Base-by-base conservation (phyloP, 1,140 invertebrate species). In the Cryptotermes secundus region DNA sequence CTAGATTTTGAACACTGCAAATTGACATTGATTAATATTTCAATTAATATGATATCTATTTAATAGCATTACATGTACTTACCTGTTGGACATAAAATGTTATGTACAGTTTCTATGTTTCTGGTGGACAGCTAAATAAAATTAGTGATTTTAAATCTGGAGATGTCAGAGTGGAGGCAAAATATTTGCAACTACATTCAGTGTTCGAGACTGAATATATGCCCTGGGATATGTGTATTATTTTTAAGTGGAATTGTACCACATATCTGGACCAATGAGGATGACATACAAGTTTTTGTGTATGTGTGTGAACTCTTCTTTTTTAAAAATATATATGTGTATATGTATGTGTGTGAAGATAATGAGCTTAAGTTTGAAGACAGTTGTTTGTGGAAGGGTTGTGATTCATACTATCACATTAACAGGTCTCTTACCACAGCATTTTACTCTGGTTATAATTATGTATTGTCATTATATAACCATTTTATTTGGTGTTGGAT, bases 401-500 rank as follows among this genome's bases (percentile, higher is more conserved):
- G 59, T 72, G 59, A 72, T 31, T 26, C 16, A 16, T n/a, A 72
- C 7, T 72, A n/a, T 72, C 59, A n/a, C 59, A 72, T 72, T 31
- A 72, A 7, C 14, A 14, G 6, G 59, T 72, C 31, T 31, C 59
- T 72, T 72, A 72, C n/a, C 26, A 12, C 14, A 6, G 26, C 59
- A 72, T 26, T 3, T n/a, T 72, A n/a, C 0, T 31, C 16, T 31
- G 26, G n/a, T n/a, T 72, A 72, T 59, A 59, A 59, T 72, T 72
- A 72, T 72, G n/a, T 72, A 31, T 72, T 31, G 4, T 72, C 59
- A 72, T 72, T 72, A 72, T 72, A 72, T 72, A 16, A 72, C n/a
- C n/a, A 31, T 72, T 72, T 72, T 72, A 72, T 72, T 72, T 72
- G 59, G 59, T 72, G 59, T n/a, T 72, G 59, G 59, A 72, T 72